Evolutionary conservation across 2,797 vertebrate species (phyloP), one percentile per base, ranked within the genome.

Genomic region (Lacerta agilis): DNA sequence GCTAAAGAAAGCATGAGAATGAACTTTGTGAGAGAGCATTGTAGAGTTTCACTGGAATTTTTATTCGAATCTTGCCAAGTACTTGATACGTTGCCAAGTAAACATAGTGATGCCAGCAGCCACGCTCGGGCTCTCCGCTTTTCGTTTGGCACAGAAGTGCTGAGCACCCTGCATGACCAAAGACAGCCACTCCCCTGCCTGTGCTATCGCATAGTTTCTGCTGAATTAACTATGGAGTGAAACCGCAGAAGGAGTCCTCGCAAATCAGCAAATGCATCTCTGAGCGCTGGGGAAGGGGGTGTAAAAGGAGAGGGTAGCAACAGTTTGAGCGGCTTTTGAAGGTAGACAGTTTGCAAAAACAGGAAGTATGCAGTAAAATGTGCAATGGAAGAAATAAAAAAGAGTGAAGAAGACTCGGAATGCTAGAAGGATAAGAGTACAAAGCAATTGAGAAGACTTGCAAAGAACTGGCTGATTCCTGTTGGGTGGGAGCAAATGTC

Each of bases 171-270:
- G 61, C 36, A 84, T 86, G 85, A 78, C 18, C 36, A 55, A 61
- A 36, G 29, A 84, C 71, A 66, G 27, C 27, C 7, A 71, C 38
- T 85, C 73, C 41, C 11, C 58, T 82, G 87, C 55, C 61, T 76
- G 25, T 23, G 0, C 41, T 64, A 18, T 77, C 41, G 11, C n/a
- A 33, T 66, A 55, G 49, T 49, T 55, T 55, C 49, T 55, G 67
- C 81, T 84, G 61, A 25, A 43, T n/a, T 81, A 61, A 49, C 78
- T 89, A 69, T 77, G 43, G 49, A 69, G 8, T 23, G 81, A 79
- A 43, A 69, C 27, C n/a, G 72, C 4, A 43, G 49, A 79, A 64
- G 45, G 15, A 36, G 11, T 69, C 71, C 25, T 81, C 55, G 77
- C 10, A 84, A 71, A 58, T 80, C 43, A n/a, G 45, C 58, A 87